Conservation (phyloP, 2,888 invertebrate species). For the Vannuccia rotundouncinata region DNA sequence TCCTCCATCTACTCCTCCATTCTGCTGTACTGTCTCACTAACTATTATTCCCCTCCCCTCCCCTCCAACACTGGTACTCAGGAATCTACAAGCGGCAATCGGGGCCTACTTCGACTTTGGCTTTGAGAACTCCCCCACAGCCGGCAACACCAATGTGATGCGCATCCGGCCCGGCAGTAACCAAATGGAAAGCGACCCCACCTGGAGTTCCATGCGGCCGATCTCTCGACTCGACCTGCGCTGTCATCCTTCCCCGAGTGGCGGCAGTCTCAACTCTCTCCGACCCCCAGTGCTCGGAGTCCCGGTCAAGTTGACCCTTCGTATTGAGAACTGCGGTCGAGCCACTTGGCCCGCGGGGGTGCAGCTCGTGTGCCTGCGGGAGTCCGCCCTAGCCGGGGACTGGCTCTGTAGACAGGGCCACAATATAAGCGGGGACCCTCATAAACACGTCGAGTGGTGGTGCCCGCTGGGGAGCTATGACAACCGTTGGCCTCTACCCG, state of each 20-base stretch:
- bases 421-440: neutral
- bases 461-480: neutral
- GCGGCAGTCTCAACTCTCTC: neutral
- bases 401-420: neutral
- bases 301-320: neutral
- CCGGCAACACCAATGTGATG: neutral
- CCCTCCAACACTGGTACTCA: neutral
- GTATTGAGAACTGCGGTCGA: neutral
- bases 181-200: neutral
- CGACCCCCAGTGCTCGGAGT: neutral
- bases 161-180: neutral
- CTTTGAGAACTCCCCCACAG: neutral
- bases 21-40: neutral
- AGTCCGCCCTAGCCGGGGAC: neutral
- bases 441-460: neutral
- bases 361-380: neutral
- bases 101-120: conserved; percentile 26
- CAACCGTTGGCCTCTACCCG: neutral
- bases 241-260: neutral
- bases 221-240: neutral
- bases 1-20: neutral
- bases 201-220: neutral
- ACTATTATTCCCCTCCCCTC: neutral
- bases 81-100: neutral
- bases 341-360: neutral